Percentiles rank a stretch among this genome's conserved stretches.
Evolutionary conservation across 2,888 invertebrate species (phyloP).

Genomic region (Drosophila picticornis): DNA sequence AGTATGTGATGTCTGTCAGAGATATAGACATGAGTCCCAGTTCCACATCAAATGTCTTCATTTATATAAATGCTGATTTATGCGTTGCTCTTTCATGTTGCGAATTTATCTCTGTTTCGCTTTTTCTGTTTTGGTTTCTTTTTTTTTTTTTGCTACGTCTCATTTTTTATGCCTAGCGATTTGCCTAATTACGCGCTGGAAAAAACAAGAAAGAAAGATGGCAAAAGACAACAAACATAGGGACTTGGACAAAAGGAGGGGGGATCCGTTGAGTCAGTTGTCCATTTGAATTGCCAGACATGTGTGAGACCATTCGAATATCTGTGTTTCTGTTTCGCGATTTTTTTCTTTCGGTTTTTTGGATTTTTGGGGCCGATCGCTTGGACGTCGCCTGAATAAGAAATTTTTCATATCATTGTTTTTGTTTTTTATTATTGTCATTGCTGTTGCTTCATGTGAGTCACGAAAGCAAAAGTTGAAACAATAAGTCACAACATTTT

Average conservation of each 20-base stretch:
- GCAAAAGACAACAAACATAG: slow-evolving; percentile 5
- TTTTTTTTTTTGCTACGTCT: slow-evolving; percentile 46
- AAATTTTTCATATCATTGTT: slow-evolving; percentile 43
- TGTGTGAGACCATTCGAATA: slow-evolving; percentile 79
- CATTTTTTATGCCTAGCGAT: slow-evolving; percentile 58
- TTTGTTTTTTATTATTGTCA: slow-evolving; percentile 9
- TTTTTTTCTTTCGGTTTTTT: neutral
- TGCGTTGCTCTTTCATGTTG: slow-evolving; percentile 74
- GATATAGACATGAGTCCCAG: slow-evolving; percentile 31
- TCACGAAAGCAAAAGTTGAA: slow-evolving; percentile 47
- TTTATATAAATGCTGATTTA: slow-evolving; percentile 76
- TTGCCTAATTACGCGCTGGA: slow-evolving; percentile 74
- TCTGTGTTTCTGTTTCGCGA: slow-evolving; percentile 27
- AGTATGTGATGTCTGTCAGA: neutral
- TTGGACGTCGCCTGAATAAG: slow-evolving; percentile 66
- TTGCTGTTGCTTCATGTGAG: slow-evolving; percentile 39
- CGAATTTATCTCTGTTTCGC: slow-evolving; percentile 50
- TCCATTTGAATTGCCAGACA: slow-evolving; percentile 81
- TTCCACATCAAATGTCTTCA: slow-evolving; percentile 75
- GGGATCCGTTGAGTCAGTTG: slow-evolving; percentile 53
- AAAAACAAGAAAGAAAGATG: slow-evolving; percentile 30
- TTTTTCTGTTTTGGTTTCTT: neutral
- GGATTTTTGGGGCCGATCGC: slow-evolving; percentile 56
- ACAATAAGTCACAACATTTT: slow-evolving; percentile 50
- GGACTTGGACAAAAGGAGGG: neutral